phyloP scores from a whole-genome alignment of 2,797 vertebrate species.

The Lepilemur ruficaudatus region DNA sequence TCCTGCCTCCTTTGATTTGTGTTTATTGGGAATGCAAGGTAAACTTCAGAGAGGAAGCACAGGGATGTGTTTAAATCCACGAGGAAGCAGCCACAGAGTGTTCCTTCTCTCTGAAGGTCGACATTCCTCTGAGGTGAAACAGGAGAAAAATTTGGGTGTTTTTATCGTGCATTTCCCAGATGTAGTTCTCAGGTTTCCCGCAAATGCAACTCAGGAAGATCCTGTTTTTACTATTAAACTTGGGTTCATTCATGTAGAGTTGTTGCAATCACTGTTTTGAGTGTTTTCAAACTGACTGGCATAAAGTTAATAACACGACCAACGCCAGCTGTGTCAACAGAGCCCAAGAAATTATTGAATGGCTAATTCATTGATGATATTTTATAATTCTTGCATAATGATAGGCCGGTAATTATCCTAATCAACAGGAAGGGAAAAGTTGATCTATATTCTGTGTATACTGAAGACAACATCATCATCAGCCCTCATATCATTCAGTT shows the following conservation, averaged over 20 bases:
- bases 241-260: constrained; percentile 45
- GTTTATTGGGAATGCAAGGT: constrained; percentile 5
- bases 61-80: constrained; percentile 40
- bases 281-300: constrained; percentile 57
- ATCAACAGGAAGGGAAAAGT: not conserved
- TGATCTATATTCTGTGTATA: not conserved
- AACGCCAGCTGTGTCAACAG: constrained; percentile 65
- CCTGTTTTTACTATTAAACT: constrained; percentile 70
- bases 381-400: constrained; percentile 30
- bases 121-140: constrained; percentile 46
- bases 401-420: not conserved
- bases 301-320: constrained; percentile 51
- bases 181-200: constrained; percentile 24
- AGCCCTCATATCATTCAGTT: not conserved
- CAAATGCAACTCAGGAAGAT: constrained; percentile 55
- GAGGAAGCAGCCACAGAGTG: constrained; percentile 48
- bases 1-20: constrained; percentile 66
- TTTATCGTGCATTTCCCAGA: constrained; percentile 69
- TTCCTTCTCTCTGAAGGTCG: constrained; percentile 36
- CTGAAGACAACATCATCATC: not conserved
- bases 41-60: not conserved
- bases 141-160: constrained; percentile 29
- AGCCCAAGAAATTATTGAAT: constrained; percentile 56
- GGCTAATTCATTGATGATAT: constrained; percentile 55
- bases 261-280: not conserved